phyloP scores from a whole-genome alignment of 2,888 invertebrate species.

The Podabrus alpinus region DNA sequence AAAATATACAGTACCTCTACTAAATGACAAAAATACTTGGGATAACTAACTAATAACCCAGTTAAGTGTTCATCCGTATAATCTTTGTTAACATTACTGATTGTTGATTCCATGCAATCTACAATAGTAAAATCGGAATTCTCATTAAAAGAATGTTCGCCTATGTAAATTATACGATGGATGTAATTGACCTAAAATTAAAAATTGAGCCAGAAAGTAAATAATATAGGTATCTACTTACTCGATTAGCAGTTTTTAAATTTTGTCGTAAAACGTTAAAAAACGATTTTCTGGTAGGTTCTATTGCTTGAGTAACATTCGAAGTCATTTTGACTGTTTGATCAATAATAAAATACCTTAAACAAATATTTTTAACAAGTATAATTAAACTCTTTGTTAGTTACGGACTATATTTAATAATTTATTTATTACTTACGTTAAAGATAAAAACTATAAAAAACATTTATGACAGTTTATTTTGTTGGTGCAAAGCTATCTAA shows the following conservation, averaged over 20 bases:
- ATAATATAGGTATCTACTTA: conserved; percentile 8
- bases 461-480: not conserved
- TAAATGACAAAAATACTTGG: conserved; percentile 36
- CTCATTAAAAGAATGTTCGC: conserved; percentile 53
- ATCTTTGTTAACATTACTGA: conserved; percentile 41
- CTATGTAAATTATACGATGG: conserved; percentile 57
- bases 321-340: conserved; percentile 11
- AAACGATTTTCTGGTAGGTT: conserved; percentile 28
- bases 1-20: conserved; percentile 42
- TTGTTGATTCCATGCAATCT: conserved; percentile 47
- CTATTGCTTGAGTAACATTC: conserved; percentile 11
- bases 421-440: not conserved
- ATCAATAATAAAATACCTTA: conserved; percentile 4
- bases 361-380: not conserved
- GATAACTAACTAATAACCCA: conserved; percentile 33
- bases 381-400: not conserved
- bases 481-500: too few relatives aligned
- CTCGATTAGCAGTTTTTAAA: conserved; percentile 31
- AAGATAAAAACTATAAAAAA: not conserved
- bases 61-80: conserved; percentile 35
- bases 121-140: conserved; percentile 50
- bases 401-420: not conserved
- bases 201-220: not conserved
- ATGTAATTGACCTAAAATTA: conserved; percentile 56
- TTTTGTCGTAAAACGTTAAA: conserved; percentile 31